A percentile compares a stretch with the other conserved stretches of the same genome.
Evolutionary conservation across 64 coral and sea anemone genomes (phyloP).

Genomic region (Stylophora pistillata): DNA sequence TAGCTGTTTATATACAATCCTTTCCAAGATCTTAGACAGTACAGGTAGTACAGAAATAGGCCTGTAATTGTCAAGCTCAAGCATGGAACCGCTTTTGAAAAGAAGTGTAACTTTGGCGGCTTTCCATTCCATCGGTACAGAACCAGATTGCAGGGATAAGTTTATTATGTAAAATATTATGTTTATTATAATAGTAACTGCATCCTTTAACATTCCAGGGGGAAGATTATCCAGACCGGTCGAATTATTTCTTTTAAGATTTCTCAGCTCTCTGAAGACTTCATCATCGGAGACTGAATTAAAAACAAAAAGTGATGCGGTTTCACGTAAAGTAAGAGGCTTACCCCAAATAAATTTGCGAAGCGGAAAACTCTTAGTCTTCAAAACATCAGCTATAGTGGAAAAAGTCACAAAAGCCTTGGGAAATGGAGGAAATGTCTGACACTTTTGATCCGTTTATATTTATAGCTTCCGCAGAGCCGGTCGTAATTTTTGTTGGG

Average conservation of each 20-base stretch:
- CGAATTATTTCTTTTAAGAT: not conserved
- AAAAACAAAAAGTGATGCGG: not conserved
- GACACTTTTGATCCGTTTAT: not conserved
- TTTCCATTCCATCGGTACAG: conserved; percentile 57
- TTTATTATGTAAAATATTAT: too few relatives aligned
- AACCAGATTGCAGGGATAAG: too few relatives aligned
- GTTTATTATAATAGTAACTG: too few relatives aligned
- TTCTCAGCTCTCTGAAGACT: not conserved
- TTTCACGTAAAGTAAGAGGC: too few relatives aligned
- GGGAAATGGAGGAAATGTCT: not conserved
- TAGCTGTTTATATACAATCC: conserved; percentile 44
- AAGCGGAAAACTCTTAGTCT: not conserved
- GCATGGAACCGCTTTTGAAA: conserved; percentile 47
- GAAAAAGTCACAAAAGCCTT: not conserved
- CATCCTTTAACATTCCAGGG: not conserved
- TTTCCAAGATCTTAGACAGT: conserved; percentile 60
- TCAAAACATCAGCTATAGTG: not conserved
- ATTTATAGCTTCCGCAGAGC: not conserved
- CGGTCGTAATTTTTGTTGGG: not conserved
- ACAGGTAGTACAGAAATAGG: conserved; percentile 43
- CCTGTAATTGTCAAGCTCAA: conserved; percentile 50
- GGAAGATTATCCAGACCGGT: not conserved
- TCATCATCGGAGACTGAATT: not conserved
- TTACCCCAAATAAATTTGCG: not conserved
- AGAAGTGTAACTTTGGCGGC: conserved; percentile 45